These are phyloP conservation scores for Silurus glanis DNA, from an alignment of 2,113 vertebrate genomes.

Conservation along the genomic window DNA sequence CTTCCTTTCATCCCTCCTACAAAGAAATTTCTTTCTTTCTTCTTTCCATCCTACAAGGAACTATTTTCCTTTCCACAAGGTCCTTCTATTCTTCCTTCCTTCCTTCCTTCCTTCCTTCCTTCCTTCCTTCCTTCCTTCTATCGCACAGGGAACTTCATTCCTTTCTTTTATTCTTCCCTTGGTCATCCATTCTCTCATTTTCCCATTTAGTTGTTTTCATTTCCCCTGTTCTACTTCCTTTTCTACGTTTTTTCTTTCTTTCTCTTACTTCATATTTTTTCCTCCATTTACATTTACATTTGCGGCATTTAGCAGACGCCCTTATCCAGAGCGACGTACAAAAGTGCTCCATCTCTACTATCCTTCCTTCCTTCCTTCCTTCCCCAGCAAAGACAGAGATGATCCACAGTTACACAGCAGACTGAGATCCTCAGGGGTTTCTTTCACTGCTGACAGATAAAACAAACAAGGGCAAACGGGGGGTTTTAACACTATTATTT, in stretches of 20 bases:
- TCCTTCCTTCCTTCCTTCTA: not conserved
- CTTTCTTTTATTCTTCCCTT: not conserved
- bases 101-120: not conserved
- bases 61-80: not conserved
- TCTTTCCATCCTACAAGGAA: not conserved
- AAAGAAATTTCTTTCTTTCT: not conserved
- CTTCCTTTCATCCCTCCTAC: not conserved
- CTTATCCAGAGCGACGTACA: too few relatives aligned
- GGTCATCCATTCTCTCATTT: not conserved
- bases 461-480: constrained; percentile 18
- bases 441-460: constrained; percentile 29
- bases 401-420: not conserved
- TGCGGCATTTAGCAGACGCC: too few relatives aligned
- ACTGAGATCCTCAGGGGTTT: not conserved
- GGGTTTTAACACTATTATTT: not conserved
- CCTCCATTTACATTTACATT: too few relatives aligned
- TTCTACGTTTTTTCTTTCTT: not conserved
- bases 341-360: not conserved
- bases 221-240: not conserved
- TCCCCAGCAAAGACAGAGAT: constrained; percentile 11
- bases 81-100: not conserved
- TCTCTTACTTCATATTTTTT: not conserved
- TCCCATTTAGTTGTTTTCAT: not conserved
- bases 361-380: not conserved
- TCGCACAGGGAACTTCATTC: not conserved